These are phyloP conservation scores for Steinernema scapterisci DNA, from an alignment of 2,888 invertebrate species.

Conservation along the genomic window DNA sequence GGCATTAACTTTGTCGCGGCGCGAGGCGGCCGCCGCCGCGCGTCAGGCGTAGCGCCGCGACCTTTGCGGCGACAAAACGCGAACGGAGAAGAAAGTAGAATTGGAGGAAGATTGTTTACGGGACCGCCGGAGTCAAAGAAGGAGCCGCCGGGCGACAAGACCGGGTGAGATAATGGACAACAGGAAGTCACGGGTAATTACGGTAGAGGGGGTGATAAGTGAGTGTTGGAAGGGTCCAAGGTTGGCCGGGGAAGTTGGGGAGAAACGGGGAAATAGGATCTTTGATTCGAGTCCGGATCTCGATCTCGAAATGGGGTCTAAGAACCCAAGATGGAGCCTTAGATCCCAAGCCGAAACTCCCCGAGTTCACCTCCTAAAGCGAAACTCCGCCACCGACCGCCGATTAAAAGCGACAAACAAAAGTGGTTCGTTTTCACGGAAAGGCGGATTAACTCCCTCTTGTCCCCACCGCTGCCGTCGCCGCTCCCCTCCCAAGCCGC, in stretches of 20 bases:
- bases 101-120: background rate
- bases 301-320: no score
- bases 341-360: no score
- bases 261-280: background rate
- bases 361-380: no score
- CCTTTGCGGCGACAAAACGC: background rate
- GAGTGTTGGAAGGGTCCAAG: background rate
- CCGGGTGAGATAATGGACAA: background rate
- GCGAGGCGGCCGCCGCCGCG: background rate
- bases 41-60: background rate
- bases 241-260: background rate
- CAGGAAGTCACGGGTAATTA: slow-evolving; percentile 30
- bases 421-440: slow-evolving; percentile 6
- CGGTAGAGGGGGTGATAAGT: slow-evolving; percentile 2
- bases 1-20: slow-evolving; percentile 26
- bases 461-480: background rate
- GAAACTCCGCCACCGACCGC: background rate
- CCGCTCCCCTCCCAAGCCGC: background rate
- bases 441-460: background rate
- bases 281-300: no score
- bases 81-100: background rate
- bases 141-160: background rate
- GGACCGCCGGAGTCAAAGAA: slow-evolving; percentile 9
- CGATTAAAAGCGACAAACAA: background rate
- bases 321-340: no score